Evolutionary conservation across 2,797 vertebrate species (phyloP), one percentile per base, ranked within the genome.

Genomic region (Brachyalestes nurse): DNA sequence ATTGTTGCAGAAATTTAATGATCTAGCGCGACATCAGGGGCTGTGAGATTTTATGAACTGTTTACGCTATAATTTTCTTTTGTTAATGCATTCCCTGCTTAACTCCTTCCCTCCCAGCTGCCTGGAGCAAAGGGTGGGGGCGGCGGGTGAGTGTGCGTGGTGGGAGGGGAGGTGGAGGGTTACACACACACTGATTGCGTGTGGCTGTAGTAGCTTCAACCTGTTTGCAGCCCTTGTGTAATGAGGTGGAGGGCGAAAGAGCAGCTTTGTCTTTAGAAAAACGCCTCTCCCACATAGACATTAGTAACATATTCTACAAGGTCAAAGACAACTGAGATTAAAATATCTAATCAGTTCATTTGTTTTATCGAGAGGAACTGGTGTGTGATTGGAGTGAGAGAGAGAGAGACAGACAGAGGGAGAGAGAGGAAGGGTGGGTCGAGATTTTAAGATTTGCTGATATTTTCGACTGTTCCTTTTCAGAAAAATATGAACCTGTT

Each of bases 1-100:
- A 98, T 99, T 99, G 98, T 99, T 98, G 97, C 97, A 98, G 97
- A 98, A 98, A 98, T 99, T 97, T 98, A 99, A 98, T 99, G 97
- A 98, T 99, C 97, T 97, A 96, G 96, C 97, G 96, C 97, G 97
- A 98, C 97, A 98, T 99, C 96, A 97, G 97, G 97, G 97, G 97
- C 97, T 98, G 96, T 96, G 97, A 98, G 97, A 97, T 98, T 99
- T 99, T 98, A 99, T 99, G 97, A 99, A 99, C 97, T 99, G 97
- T 99, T 99, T 98, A 98, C 97, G 96, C 97, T 96, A 97, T 98
- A 97, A 97, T 98, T 99, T 98, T 97, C 97, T 98, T 99, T 98
- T 97, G 96, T 97, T 98, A 98, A 98, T 98, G 97, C 97, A 97
- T 97, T 97, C 96, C 72, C 92, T 93, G 94, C 95, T 96, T 95